A percentile compares a stretch with the other conserved stretches of the same genome.
These are phyloP conservation scores for Lucinisca nassula DNA, from an alignment of 2,888 invertebrate species.

Conservation along the genomic window DNA sequence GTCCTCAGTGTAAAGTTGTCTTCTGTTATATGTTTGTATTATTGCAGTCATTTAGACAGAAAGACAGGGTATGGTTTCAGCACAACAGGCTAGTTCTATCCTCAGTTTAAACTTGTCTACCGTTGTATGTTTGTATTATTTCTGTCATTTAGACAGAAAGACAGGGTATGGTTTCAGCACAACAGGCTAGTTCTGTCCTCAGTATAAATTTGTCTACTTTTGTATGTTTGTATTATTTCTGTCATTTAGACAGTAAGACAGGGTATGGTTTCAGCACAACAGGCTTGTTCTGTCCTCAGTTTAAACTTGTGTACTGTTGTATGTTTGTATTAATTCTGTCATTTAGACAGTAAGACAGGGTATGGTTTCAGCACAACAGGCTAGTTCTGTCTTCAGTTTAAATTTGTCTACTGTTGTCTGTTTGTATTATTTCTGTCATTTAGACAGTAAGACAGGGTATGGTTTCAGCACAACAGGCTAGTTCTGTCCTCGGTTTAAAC, in stretches of 20 bases:
- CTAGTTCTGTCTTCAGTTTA: slow-evolving; percentile 93
- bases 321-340: slow-evolving; percentile 92
- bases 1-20: slow-evolving; percentile 96
- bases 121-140: too few relatives aligned
- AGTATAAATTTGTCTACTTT: too few relatives aligned
- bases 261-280: slow-evolving; percentile 84
- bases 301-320: too few relatives aligned
- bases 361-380: slow-evolving; percentile 87
- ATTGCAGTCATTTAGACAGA: slow-evolving; percentile 93
- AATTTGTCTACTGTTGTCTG: too few relatives aligned
- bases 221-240: too few relatives aligned
- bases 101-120: slow-evolving; percentile 97
- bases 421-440: slow-evolving; percentile 92
- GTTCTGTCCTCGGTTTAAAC: slow-evolving; percentile 93
- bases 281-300: slow-evolving; percentile 92
- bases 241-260: slow-evolving; percentile 92
- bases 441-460: slow-evolving; percentile 90
- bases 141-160: slow-evolving; percentile 93
- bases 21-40: too few relatives aligned
- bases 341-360: slow-evolving; percentile 91
- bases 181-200: slow-evolving; percentile 90
- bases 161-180: slow-evolving; percentile 83
- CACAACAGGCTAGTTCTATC: slow-evolving; percentile 89
- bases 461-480: slow-evolving; percentile 88
- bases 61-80: slow-evolving; percentile 83